Conservation (phyloP, 2,797 vertebrate genomes). For the Eulemur mongoz region DNA sequence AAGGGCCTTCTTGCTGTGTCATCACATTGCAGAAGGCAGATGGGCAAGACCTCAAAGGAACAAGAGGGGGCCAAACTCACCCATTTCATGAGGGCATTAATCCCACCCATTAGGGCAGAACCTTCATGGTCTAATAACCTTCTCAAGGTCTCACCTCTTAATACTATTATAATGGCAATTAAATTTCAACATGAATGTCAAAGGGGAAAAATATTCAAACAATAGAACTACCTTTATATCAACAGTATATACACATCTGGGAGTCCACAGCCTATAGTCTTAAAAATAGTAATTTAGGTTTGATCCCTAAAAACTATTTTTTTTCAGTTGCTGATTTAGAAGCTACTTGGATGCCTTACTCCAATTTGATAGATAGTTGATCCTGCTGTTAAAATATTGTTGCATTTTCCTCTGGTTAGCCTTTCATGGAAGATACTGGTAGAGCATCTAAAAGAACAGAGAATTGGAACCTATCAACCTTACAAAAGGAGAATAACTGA, state of each 20-base stretch:
- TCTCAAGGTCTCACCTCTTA: not conserved
- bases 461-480: not conserved
- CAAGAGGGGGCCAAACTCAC: not conserved
- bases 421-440: not conserved
- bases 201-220: not conserved
- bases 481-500: not conserved
- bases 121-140: not conserved
- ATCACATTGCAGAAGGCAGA: not conserved
- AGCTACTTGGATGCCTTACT: not conserved
- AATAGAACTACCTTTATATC: not conserved
- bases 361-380: not conserved
- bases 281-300: not conserved
- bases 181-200: not conserved
- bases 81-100: not conserved
- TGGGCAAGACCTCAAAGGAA: not conserved
- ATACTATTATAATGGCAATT: not conserved
- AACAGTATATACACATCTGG: not conserved
- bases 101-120: not conserved
- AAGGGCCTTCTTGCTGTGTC: not conserved
- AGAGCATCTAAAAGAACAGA: not conserved
- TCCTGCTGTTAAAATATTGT: not conserved
- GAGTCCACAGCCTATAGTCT: not conserved
- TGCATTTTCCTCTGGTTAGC: not conserved
- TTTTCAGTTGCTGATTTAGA: not conserved
- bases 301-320: not conserved